Evolutionary conservation across 2,888 invertebrate species (phyloP).

Genomic region (Zaprionus obscuricornis): DNA sequence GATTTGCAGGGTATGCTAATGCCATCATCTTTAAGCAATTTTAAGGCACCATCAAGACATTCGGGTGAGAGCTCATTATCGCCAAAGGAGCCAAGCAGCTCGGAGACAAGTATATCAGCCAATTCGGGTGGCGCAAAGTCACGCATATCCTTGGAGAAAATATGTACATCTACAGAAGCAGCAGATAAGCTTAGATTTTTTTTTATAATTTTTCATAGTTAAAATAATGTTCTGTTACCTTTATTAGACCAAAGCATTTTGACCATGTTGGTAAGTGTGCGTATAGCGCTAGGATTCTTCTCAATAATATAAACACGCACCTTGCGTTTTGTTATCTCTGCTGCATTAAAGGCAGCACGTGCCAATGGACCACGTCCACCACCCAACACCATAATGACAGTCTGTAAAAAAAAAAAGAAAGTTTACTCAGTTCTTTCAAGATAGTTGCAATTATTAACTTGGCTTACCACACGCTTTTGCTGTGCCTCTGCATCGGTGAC

Average conservation of each 20-base stretch:
- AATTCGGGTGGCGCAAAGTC: conserved; percentile 91
- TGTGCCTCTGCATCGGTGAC: conserved; percentile 83
- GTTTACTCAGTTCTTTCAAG: neutral
- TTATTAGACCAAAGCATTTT: conserved; percentile 90
- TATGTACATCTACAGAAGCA: conserved; percentile 85
- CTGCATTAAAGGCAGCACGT: conserved; percentile 93
- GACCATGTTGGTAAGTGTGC: conserved; percentile 90
- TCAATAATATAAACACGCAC: conserved; percentile 97
- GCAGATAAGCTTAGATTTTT: neutral
- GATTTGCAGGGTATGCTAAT: conserved; percentile 96
- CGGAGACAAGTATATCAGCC: conserved; percentile 98
- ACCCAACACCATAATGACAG: conserved; percentile 93
- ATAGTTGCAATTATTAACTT: neutral
- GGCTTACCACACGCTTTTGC: conserved; percentile 85
- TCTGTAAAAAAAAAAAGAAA: conserved; percentile 54
- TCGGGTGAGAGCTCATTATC: conserved; percentile 99
- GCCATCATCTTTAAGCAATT: conserved; percentile 92
- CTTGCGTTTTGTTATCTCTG: conserved; percentile 87
- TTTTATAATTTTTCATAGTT: neutral
- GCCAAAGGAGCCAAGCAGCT: conserved; percentile 97
- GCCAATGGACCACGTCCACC: conserved; percentile 98
- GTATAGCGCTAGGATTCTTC: conserved; percentile 98
- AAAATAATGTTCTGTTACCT: conserved; percentile 55
- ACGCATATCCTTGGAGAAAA: conserved; percentile 94
- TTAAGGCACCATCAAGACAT: conserved; percentile 96